Base-by-base conservation (phyloP, 2,113 vertebrate species). In the Taxidea taxus region DNA sequence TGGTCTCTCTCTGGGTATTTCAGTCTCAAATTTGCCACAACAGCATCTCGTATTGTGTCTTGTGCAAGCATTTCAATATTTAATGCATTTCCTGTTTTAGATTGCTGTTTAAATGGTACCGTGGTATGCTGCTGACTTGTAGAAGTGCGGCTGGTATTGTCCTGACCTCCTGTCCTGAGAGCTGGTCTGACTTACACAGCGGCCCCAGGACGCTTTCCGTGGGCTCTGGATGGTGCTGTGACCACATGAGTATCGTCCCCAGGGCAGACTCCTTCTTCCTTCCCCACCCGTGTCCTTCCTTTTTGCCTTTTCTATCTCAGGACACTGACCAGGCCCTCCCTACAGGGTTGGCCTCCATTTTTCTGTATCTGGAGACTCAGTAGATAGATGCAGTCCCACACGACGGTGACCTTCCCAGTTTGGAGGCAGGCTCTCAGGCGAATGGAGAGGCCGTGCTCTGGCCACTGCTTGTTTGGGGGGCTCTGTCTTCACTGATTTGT, bases 241-340 rank as follows among this genome's bases (percentile, higher is more conserved):
- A 34, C 27, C 23, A 12, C 15, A n/a, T 2, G 23, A 14, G 0
- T 4, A 3, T 12, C n/a, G 20, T 37, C 49, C 4, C 4, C 11
- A 51, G 25, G 18, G 2, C 7, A 11, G 39, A n/a, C n/a, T 51
- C 1, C 29, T 47, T 47, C 64, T 13, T 7, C n/a, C 49, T 29
- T 34, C 27, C 64, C 34, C 13, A 2, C 3, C 9, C 0, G 9
- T 7, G 0, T 16, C 15, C 23, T 64, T 37, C 23, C 11, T 49
- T 44, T 27, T 78, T n/a, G 15, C 29, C 25, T 18, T 27, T 49
- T 27, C 25, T 54, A 16, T n/a, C n/a, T 25, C 34, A 15, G 18
- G 18, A 37, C 47, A 2, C 23, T 7, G 64, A 44, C 58, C 34
- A 15, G 64, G 34, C 85, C 84, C 23, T 70, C 13, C 47, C 9